phyloP scores from a whole-genome alignment of 2,113 vertebrate species.

The Dromiciops gliroides region DNA sequence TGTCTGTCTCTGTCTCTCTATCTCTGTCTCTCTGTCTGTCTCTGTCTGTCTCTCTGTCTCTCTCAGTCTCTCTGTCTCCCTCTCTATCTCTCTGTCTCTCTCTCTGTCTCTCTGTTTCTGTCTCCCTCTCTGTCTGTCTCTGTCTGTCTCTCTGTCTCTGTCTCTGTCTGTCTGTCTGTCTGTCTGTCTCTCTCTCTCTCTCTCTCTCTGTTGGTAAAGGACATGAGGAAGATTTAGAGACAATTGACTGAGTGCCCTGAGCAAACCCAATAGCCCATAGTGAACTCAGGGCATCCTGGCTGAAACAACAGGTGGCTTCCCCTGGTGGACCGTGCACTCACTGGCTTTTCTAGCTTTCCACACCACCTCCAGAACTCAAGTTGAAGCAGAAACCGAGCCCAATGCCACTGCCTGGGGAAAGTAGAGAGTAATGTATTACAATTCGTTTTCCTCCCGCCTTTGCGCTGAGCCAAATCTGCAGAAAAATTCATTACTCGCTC shows the following conservation, averaged over 20 bases:
- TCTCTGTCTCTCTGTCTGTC: no score
- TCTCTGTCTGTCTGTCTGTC: no score
- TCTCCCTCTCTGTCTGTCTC: no score
- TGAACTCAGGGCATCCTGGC: background rate
- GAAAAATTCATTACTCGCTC: conserved; percentile 69
- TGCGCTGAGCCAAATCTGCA: conserved; percentile 80
- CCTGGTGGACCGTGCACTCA: background rate
- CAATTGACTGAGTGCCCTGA: background rate
- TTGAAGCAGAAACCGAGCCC: conserved; percentile 20
- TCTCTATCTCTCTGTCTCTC: background rate
- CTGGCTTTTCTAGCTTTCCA: background rate
- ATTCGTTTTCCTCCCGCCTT: background rate
- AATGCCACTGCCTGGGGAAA: conserved; percentile 53
- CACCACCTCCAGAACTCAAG: background rate
- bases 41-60: no score
- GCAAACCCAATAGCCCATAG: background rate
- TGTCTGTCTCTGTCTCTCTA: no score
- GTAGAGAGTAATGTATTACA: conserved; percentile 34
- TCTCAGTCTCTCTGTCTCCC: background rate
- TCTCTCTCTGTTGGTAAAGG: background rate
- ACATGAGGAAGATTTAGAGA: background rate
- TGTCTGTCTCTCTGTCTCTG: no score
- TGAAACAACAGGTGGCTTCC: background rate
- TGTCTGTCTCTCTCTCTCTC: no score
- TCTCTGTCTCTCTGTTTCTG: background rate